phyloP scores from a whole-genome alignment of 2,888 invertebrate species.

The Volucella inflata region DNA sequence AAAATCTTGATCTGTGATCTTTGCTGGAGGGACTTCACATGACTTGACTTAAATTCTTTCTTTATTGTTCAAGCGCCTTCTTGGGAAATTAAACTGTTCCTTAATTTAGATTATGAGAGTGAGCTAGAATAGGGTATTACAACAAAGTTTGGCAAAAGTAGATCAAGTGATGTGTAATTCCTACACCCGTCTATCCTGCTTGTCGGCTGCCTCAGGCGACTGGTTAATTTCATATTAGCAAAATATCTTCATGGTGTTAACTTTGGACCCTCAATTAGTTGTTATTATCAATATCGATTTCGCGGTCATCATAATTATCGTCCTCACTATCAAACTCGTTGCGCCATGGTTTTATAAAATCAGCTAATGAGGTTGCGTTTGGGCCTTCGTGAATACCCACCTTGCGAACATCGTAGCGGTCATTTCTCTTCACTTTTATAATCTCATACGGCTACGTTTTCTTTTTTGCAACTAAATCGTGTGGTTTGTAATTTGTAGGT shows the following conservation, averaged over 20 bases:
- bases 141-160: background rate
- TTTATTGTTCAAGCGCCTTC: too few relatives aligned
- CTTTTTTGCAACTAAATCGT: conserved; percentile 76
- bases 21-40: too few relatives aligned
- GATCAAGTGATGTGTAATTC: background rate
- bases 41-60: too few relatives aligned
- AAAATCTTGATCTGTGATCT: too few relatives aligned
- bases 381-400: conserved; percentile 31
- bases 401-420: conserved; percentile 11
- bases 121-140: conserved; percentile 8
- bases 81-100: too few relatives aligned
- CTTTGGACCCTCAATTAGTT: background rate
- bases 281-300: conserved; percentile 2
- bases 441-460: too few relatives aligned
- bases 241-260: background rate
- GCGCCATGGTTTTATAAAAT: conserved; percentile 35
- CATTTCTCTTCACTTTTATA: too few relatives aligned
- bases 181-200: conserved; percentile 19
- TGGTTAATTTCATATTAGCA: background rate
- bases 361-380: conserved; percentile 24
- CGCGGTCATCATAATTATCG: conserved; percentile 6
- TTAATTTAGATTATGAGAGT: too few relatives aligned
- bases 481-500: conserved; percentile 33
- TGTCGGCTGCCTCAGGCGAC: conserved; percentile 27
- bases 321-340: conserved; percentile 11